Base-by-base conservation (phyloP, 1,140 invertebrate species). In the Neodiprion pinetum region DNA sequence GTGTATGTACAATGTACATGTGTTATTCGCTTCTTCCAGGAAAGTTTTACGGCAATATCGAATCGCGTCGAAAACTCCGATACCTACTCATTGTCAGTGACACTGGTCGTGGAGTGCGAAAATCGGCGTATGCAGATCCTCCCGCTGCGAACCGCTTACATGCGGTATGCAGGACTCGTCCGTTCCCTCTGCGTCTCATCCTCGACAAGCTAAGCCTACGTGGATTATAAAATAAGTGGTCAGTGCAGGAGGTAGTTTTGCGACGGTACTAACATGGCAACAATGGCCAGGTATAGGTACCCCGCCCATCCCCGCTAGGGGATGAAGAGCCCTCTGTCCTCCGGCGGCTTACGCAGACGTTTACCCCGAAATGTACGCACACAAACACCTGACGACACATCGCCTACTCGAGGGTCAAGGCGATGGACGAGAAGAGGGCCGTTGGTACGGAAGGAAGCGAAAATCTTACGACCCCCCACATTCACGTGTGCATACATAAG, bases 191-290 rank as follows among this genome's bases (percentile, higher is more conserved):
- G 28, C 1, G 28, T 40, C 28, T 40, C 28, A 40, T 40, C 28
- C 28, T 40, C 28, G 28, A 40, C 28, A 40, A 40, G 5, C 28
- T 40, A 40, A 40, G 5, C 28, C 28, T 1, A 40, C 28, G 14
- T 70, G 81, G 84, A 85, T 85, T 84, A 85, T 82, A 81, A 86
- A 86, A 86, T 85, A 84, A 82, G 81, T 79, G 67, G 74, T 75
- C 79, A 82, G 84, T 84, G 79, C 82, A 79, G 17, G 70, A 40
- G 77, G 81, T 84, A 79, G 79, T 79, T 82, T 80, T 78, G 77
- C 72, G 76, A 81, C 80, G 74, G 80, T 75, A 71, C 70, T 67
- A 69, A 75, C 71, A 66, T 50, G 75, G 75, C 76, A 76, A 84
- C 82, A 83, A 84, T 79, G 48, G 74, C 11, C 79, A 83, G 81